Evolutionary conservation across 2,797 vertebrate genomes (phyloP), one percentile per base, ranked within the genome.

Genomic region (Chrysocyon brachyurus): DNA sequence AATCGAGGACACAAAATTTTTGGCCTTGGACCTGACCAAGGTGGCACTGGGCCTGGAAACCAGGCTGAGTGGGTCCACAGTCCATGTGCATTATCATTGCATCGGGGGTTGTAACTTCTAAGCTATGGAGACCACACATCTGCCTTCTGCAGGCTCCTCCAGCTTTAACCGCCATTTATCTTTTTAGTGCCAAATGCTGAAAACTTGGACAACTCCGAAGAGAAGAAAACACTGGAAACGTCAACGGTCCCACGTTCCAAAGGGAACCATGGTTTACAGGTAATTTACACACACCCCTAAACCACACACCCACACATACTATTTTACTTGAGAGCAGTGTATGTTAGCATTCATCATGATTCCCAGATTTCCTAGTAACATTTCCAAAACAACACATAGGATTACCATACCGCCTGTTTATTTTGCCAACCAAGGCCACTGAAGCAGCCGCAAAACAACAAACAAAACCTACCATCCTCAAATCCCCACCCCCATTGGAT

Each of bases 361-460:
- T 90, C 40, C 73, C 86, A 83, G 91, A 83, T 91, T 95, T 96
- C 78, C 61, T 89, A 86, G 70, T 77, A 87, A 94, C 82, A 83
- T 88, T 86, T 85, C 73, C 82, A 79, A 87, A 91, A 83, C 40
- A 91, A 40, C 40, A 64, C 82, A 2, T 24, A 72, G 24, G 57
- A 79, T 95, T 77, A 64, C 56, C 56, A 70, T 73, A 86, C 73
- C 88, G 90, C 87, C 78, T 81, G 59, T 82, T 96, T 82, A 78
- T 93, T 93, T 89, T 93, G 33, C 66, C 16, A 72, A 46, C 64
- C 0, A 84, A 78, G 61, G 5, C 33, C 83, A 82, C 68, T 4
- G 4, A 94, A 82, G 89, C 0, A 10, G 33, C 49, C 33, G 12
- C 61, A 75, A 73, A 88, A 54, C 52, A 85, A 40, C 28, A 54